Conservation (phyloP, 1,140 invertebrate genomes). For the Sitobion miscanthi region DNA sequence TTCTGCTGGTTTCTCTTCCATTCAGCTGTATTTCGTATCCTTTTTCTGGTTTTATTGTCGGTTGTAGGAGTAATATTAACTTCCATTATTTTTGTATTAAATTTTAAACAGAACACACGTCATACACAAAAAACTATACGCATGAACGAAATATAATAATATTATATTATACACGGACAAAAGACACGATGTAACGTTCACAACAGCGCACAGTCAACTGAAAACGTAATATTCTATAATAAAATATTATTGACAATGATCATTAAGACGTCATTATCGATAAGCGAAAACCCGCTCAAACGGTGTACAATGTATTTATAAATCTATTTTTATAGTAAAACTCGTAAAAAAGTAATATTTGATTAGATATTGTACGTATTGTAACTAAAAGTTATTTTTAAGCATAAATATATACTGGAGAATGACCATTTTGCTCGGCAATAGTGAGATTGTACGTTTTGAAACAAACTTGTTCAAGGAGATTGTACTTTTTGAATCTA, state of each 20-base stretch:
- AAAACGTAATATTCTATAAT: slow-evolving; percentile 9
- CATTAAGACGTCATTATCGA: slow-evolving; percentile 19
- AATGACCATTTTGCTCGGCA: no score
- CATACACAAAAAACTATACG: neutral
- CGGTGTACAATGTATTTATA: neutral
- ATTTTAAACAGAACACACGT: neutral
- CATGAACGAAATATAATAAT: neutral
- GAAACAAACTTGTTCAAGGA: no score
- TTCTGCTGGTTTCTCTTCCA: slow-evolving; percentile 1
- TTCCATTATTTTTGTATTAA: slow-evolving; percentile 15
- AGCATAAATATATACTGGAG: no score
- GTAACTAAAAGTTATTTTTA: no score
- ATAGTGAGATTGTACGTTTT: no score
- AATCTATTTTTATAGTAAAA: no score
- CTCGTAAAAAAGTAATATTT: no score
- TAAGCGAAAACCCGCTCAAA: slow-evolving; percentile 3
- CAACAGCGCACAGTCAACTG: slow-evolving; percentile 8
- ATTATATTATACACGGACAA: neutral
- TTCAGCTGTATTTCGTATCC: slow-evolving; percentile 6
- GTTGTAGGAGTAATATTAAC: slow-evolving; percentile 13
- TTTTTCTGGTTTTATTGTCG: neutral
- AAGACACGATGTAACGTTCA: neutral
- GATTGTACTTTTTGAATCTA: no score
- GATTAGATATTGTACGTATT: no score
- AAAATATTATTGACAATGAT: slow-evolving; percentile 23